These are phyloP conservation scores for Meandrina meandrites DNA, from an alignment of 92 coral and sea anemone genomes.

Conservation along the genomic window DNA sequence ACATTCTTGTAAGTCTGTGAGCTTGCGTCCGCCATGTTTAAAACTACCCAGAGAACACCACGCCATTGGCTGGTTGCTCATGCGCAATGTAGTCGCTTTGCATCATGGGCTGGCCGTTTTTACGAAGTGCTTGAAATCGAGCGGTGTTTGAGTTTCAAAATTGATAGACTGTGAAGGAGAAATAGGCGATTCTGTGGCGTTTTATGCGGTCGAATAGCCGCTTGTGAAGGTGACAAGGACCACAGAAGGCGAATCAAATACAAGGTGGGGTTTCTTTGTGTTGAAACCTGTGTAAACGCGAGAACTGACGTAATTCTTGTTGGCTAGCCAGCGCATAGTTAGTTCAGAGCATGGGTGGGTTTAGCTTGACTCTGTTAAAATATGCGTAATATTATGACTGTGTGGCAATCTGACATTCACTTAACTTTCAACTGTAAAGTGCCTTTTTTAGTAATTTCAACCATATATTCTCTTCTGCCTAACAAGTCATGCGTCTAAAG, in stretches of 20 bases:
- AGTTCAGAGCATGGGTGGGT: constrained; percentile 90
- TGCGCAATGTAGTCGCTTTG: constrained; percentile 75
- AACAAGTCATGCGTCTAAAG: not conserved
- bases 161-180: constrained; percentile 49
- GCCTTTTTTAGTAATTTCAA: constrained; percentile 3
- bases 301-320: constrained; percentile 55
- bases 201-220: constrained; percentile 37
- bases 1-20: not conserved
- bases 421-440: constrained; percentile 7
- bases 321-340: constrained; percentile 50
- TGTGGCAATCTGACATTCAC: constrained; percentile 45
- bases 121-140: constrained; percentile 90
- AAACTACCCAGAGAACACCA: constrained; percentile 28
- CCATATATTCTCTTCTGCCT: not conserved
- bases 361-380: constrained; percentile 75
- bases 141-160: constrained; percentile 96
- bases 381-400: constrained; percentile 75
- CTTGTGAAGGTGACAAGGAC: constrained; percentile 60
- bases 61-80: constrained; percentile 59
- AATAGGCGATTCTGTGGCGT: constrained; percentile 44
- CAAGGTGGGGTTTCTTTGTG: constrained; percentile 46
- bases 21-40: constrained; percentile 76
- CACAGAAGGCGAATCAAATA: constrained; percentile 57
- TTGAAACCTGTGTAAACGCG: constrained; percentile 21
- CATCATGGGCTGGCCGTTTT: constrained; percentile 99